phyloP scores from a whole-genome alignment of 2,113 vertebrate species.

The Azemiops feae region DNA sequence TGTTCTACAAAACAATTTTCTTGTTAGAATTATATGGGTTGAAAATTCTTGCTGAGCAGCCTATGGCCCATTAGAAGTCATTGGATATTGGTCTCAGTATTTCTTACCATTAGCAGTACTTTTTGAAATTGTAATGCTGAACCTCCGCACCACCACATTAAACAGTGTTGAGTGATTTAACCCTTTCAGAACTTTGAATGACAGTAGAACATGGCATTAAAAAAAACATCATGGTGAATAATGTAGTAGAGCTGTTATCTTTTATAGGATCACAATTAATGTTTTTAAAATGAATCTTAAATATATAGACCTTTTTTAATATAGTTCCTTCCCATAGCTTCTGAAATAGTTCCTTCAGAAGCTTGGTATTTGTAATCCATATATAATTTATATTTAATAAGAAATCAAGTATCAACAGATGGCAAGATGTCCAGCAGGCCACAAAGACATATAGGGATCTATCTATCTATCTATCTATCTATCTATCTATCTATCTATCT shows the following conservation, averaged over 20 bases:
- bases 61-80: not conserved
- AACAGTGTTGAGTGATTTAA: not conserved
- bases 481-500: not conserved
- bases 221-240: conserved; percentile 1
- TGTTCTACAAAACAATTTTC: not conserved
- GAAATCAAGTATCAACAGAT: not conserved
- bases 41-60: not conserved
- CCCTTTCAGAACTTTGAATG: not conserved
- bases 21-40: not conserved
- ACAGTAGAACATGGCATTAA: not conserved
- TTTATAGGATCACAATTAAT: not conserved
- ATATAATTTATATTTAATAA: not conserved
- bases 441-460: not conserved
- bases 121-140: not conserved
- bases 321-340: not conserved
- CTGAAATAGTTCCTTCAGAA: not conserved
- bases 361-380: not conserved
- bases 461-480: not conserved
- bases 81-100: not conserved
- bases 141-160: not conserved
- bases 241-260: not conserved
- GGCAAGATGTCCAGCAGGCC: not conserved
- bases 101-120: not conserved
- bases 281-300: not conserved
- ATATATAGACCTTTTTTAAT: not conserved